A percentile compares a stretch with the other conserved stretches of the same genome.
Conservation (phyloP, 2,113 vertebrate species). For the Rafetus swinhoei region DNA sequence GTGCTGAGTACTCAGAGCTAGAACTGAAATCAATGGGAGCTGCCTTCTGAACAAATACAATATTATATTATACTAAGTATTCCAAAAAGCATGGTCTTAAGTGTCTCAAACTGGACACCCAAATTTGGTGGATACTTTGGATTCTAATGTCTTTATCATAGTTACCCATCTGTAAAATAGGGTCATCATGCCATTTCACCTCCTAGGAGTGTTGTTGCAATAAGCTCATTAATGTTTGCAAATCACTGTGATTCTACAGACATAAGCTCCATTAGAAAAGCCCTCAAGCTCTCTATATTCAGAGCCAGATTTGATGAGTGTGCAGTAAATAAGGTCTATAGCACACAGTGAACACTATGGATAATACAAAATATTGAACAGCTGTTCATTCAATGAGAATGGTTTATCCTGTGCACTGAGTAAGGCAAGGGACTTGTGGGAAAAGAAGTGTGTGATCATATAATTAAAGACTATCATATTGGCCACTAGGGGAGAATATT, state of each 20-base stretch:
- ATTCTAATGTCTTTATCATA: neutral
- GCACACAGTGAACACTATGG: neutral
- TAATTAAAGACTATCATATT: neutral
- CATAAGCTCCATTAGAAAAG: neutral
- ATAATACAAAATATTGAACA: neutral
- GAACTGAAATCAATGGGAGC: neutral
- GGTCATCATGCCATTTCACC: neutral
- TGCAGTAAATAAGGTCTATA: neutral
- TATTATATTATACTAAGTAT: neutral
- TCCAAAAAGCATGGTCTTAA: neutral
- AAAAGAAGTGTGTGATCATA: neutral
- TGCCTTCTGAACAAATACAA: neutral
- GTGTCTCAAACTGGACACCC: accelerated
- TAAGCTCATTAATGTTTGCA: neutral
- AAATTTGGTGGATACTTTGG: neutral
- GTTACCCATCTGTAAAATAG: neutral
- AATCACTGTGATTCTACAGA: neutral
- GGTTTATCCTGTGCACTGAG: neutral
- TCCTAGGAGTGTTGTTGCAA: neutral
- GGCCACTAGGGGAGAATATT: neutral
- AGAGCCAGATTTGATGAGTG: neutral
- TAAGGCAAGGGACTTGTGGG: neutral
- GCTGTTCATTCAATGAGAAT: neutral
- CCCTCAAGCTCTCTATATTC: neutral
- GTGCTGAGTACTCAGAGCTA: neutral